These are phyloP conservation scores for Mystacides longicornis DNA, from an alignment of 2,888 invertebrate species.

Conservation along the genomic window DNA sequence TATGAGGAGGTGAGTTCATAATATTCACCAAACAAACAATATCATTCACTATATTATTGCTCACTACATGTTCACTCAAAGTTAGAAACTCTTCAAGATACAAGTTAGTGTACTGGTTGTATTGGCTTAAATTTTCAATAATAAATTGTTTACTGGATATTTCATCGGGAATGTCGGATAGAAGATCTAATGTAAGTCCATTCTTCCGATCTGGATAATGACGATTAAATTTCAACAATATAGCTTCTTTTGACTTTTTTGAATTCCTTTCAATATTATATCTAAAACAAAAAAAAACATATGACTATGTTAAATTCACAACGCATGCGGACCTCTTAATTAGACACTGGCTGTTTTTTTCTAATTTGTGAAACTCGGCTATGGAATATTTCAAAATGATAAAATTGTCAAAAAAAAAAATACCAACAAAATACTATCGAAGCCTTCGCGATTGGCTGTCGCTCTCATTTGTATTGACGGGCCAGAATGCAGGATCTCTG, in stretches of 20 bases:
- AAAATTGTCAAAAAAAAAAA: too few species aligned
- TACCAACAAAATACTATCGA: too few species aligned
- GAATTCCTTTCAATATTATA: background rate
- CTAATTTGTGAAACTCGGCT: too few species aligned
- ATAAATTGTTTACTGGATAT: constrained; percentile 36
- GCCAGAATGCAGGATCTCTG: too few species aligned
- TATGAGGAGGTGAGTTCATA: constrained; percentile 31
- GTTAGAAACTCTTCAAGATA: constrained; percentile 37
- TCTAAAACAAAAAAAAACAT: constrained; percentile 12
- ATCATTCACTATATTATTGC: constrained; percentile 31
- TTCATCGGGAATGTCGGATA: constrained; percentile 35
- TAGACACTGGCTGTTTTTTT: too few species aligned
- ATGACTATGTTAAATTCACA: too few species aligned
- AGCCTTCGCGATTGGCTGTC: too few species aligned
- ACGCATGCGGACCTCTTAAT: too few species aligned
- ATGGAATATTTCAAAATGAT: too few species aligned
- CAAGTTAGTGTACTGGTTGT: constrained; percentile 38
- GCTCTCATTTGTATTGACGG: too few species aligned
- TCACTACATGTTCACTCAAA: constrained; percentile 36
- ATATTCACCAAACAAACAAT: constrained; percentile 36
- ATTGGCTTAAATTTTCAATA: constrained; percentile 38
- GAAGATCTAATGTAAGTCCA: constrained; percentile 36
- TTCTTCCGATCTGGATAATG: constrained; percentile 34
- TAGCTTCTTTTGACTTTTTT: background rate
- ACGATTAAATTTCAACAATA: constrained; percentile 4